A percentile compares a stretch with the other conserved stretches of the same genome.
These are phyloP conservation scores for Aythya baeri DNA, from an alignment of 2,113 vertebrate genomes.

Conservation along the genomic window DNA sequence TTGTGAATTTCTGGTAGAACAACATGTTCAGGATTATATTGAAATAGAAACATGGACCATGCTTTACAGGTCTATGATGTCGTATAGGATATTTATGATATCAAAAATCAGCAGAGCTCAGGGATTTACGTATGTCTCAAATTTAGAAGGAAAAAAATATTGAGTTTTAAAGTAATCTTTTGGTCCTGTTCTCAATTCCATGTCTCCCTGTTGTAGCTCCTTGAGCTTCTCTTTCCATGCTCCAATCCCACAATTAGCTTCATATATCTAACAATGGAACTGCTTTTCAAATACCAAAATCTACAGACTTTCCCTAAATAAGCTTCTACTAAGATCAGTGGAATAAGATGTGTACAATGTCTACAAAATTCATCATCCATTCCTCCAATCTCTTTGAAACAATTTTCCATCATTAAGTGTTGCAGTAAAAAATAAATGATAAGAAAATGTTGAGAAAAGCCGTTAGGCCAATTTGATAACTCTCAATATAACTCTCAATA, in stretches of 20 bases:
- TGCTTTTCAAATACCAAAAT: background rate
- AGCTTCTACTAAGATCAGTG: fast-evolving
- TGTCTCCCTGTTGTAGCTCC: background rate
- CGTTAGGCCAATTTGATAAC: background rate
- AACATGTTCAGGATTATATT: background rate
- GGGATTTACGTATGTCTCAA: background rate
- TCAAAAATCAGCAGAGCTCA: background rate
- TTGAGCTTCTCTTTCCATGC: background rate
- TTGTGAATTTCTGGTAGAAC: background rate
- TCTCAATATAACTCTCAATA: background rate
- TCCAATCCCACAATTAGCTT: background rate
- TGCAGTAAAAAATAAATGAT: background rate
- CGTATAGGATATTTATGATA: background rate
- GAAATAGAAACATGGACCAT: background rate
- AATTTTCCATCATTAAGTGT: background rate
- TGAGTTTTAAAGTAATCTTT: background rate
- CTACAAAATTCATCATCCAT: background rate
- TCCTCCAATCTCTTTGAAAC: background rate
- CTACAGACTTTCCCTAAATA: background rate
- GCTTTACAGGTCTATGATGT: background rate
- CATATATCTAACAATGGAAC: background rate
- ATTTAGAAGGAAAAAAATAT: background rate
- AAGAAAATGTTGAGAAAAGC: background rate
- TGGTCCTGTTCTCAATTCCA: background rate
- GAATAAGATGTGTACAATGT: background rate